These are phyloP conservation scores for Montipora cactus DNA, from an alignment of 64 coral and sea anemone species.

Conservation along the genomic window DNA sequence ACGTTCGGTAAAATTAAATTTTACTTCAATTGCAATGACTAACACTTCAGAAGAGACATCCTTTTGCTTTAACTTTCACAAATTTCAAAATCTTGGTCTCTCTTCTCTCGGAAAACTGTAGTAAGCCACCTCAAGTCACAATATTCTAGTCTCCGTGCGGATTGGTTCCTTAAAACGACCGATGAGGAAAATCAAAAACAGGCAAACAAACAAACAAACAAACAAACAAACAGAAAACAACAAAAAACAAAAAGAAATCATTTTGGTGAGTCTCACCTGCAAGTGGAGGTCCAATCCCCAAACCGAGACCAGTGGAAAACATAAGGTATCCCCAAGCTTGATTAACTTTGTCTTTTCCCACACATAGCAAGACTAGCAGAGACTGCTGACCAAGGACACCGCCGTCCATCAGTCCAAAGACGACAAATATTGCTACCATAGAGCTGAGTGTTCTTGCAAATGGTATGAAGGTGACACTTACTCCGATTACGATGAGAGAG, in stretches of 20 bases:
- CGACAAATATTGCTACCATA: conserved; percentile 5
- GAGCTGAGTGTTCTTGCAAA: conserved; percentile 13
- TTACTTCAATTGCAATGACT: no score
- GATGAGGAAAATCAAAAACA: no score
- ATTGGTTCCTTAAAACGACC: no score
- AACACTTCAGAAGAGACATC: no score
- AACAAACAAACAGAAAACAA: no score
- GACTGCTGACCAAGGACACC: not conserved
- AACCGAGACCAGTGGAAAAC: not conserved
- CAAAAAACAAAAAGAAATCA: not conserved
- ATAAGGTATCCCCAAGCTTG: conserved; percentile 42
- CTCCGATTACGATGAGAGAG: conserved; percentile 9
- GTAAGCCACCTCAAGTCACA: no score
- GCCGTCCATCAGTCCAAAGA: conserved; percentile 66
- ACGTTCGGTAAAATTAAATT: no score
- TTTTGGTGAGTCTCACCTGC: conserved; percentile 37
- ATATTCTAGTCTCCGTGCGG: no score
- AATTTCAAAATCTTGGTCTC: no score
- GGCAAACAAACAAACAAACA: no score
- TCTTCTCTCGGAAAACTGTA: no score
- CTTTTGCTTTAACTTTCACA: no score
- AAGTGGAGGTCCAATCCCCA: conserved; percentile 33
- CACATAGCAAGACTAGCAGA: conserved; percentile 19
- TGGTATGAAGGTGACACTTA: conserved; percentile 23
- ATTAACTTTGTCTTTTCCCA: conserved; percentile 25